A percentile compares a stretch with the other conserved stretches of the same genome.
Conservation (phyloP, 2,888 invertebrate species). For the Macropis europaea region DNA sequence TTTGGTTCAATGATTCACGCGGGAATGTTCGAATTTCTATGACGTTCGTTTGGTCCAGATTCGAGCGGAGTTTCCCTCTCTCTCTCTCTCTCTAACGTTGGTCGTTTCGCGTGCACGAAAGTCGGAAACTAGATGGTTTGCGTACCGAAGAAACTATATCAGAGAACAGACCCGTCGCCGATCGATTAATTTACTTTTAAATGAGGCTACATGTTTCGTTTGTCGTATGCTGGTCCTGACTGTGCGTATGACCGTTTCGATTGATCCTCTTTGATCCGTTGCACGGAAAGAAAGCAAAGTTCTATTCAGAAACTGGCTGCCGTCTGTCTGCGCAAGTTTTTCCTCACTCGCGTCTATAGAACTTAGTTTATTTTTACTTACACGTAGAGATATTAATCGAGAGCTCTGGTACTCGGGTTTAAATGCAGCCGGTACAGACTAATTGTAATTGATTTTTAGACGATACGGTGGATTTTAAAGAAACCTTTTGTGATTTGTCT, state of each 20-base stretch:
- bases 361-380: not conserved
- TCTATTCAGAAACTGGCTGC: not conserved
- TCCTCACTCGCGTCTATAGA: not conserved
- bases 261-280: not conserved
- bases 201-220: not conserved
- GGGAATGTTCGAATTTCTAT: not conserved
- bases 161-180: not conserved
- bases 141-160: slow-evolving; percentile 27
- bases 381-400: not conserved
- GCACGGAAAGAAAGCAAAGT: not conserved
- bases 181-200: not conserved
- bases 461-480: no score
- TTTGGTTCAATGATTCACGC: not conserved
- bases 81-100: slow-evolving; percentile 38
- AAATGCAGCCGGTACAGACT: no score
- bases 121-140: slow-evolving; percentile 20
- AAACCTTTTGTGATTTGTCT: no score
- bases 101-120: slow-evolving; percentile 49
- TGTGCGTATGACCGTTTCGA: slow-evolving; percentile 52
- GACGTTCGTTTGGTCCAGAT: slow-evolving; percentile 44
- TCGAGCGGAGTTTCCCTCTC: no score
- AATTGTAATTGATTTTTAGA: no score
- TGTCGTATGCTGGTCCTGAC: slow-evolving; percentile 50
- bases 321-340: not conserved
- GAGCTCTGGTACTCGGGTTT: no score